phyloP scores from a whole-genome alignment of 2,113 vertebrate species.

The Eublepharis macularius region DNA sequence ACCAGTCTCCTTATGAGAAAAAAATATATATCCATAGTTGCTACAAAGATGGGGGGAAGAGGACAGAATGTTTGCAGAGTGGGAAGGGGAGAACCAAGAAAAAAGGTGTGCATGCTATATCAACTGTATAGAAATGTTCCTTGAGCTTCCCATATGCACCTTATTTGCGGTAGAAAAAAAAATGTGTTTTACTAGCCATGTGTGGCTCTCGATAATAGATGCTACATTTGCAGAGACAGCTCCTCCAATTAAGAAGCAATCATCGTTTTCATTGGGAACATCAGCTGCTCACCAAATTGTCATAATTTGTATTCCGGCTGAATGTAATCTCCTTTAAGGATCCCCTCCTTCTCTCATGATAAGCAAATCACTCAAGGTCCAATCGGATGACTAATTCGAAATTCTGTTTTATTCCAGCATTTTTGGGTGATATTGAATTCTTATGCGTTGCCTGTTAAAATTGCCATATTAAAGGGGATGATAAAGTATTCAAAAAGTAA shows the following conservation, averaged over 20 bases:
- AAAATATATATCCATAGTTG: no score
- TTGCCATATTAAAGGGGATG: neutral
- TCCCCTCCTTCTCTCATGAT: neutral
- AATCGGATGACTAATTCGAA: neutral
- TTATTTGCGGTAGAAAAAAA: neutral
- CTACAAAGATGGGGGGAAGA: neutral
- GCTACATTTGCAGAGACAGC: neutral
- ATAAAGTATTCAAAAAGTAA: slow-evolving; percentile 16
- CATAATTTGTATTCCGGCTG: slow-evolving; percentile 15
- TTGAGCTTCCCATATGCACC: neutral
- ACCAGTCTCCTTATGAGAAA: no score
- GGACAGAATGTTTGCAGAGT: neutral
- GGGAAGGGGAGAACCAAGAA: no score
- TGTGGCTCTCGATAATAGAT: neutral
- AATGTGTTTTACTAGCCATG: slow-evolving; percentile 5
- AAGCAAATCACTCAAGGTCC: slow-evolving; percentile 5
- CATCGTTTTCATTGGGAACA: neutral
- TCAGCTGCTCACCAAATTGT: neutral
- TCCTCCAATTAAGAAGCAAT: slow-evolving; percentile 12
- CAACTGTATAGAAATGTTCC: neutral
- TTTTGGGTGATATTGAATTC: slow-evolving; percentile 28
- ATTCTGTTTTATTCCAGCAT: slow-evolving; percentile 25
- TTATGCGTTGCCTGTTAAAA: slow-evolving; percentile 22
- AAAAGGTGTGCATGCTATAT: neutral
- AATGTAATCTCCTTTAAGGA: slow-evolving; percentile 16